Base-by-base conservation (phyloP, 2,888 invertebrate species). In the Smittia aterrima region DNA sequence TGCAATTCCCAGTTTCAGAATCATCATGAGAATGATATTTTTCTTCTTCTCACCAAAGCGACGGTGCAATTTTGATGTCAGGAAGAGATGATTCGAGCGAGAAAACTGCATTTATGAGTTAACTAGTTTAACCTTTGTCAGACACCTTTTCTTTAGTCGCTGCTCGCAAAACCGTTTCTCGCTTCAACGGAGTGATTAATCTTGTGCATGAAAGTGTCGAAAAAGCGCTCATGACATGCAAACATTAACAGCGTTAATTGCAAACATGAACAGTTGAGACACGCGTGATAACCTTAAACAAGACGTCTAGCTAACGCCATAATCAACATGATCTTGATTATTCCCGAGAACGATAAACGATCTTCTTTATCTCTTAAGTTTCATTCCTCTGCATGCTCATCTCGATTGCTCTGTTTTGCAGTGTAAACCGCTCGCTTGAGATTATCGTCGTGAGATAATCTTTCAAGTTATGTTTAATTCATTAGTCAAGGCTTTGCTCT, bases 301-400 rank as follows among this genome's bases (percentile, higher is more conserved):
- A 67, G 67, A 67, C 40, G 67, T 67, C 41, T 38, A 41, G 58
- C 40, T 41, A 67, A 41, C 22, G 67, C 41, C 38, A 67, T 41
- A 67, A 67, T 67, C 67, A 22, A 67, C 41, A 41, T 41, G 67
- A 67, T 67, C 67, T 67, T 67, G 67, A 67, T 67, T 41, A 22
- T 13, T 27, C 16, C 1, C 58, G 2, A 7, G n/a, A 22, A 13
- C 16, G 67, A 67, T 67, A 22, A 67, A 24, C 41, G 20, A 67
- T 67, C 67, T n/a, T n/a, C n/a, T n/a, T n/a, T 58, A 58, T 58
- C 18, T 58, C n/a, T 18, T 58, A 22, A 2, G 22, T 58, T 58
- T 47, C 13, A 47, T 47, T 58, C 11, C n/a, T 2, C 58, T 3
- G 58, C 58, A 58, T 58, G 58, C 18, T 58, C 6, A 4, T 22